A percentile compares a stretch with the other conserved stretches of the same genome.
phyloP scores from a whole-genome alignment of 2,113 vertebrate genomes.

The Sceloporus tristichus region DNA sequence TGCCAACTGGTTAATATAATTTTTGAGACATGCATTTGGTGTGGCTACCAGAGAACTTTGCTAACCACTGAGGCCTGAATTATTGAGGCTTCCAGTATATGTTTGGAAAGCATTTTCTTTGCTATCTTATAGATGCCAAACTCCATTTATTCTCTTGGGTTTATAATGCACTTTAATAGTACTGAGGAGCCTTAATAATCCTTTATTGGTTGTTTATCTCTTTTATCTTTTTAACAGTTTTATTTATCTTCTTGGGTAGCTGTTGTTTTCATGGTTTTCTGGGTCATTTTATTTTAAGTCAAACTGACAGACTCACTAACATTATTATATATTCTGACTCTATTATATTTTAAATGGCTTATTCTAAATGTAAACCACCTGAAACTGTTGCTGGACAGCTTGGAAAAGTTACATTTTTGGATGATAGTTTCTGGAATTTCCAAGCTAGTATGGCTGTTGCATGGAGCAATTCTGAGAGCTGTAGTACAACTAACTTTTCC shows the following conservation, averaged over 20 bases:
- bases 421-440: no score
- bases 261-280: neutral
- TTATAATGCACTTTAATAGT: neutral
- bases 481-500: no score
- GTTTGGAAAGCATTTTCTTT: neutral
- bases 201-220: conserved; percentile 4
- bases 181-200: neutral
- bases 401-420: no score
- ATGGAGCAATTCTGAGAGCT: no score
- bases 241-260: neutral
- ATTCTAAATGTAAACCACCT: neutral
- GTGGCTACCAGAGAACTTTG: neutral
- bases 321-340: no score
- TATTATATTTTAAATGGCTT: neutral
- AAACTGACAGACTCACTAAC: neutral
- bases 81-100: neutral
- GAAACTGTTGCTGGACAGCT: neutral
- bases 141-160: neutral
- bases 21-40: neutral
- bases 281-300: neutral
- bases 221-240: neutral
- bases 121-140: neutral
- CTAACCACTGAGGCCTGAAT: no score
- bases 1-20: neutral
- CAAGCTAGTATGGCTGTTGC: no score